Evolutionary conservation across 1,140 invertebrate species (phyloP).

Genomic region (Eupristina koningsbergeri): DNA sequence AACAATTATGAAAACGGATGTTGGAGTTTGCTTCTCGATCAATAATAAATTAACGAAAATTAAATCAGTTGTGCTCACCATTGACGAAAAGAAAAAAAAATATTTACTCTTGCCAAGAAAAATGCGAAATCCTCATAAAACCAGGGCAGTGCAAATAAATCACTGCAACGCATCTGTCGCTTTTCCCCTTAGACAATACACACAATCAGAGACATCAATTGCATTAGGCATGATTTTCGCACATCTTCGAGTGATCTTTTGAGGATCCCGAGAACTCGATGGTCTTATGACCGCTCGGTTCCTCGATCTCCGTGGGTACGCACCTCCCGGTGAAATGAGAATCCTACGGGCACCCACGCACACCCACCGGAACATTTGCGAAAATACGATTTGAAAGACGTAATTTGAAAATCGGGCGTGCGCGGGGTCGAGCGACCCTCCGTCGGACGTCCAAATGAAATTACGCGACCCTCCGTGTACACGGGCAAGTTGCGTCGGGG

Average conservation of each 20-base stretch:
- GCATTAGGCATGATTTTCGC: neutral
- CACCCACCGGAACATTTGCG: constrained; percentile 49
- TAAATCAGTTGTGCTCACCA: neutral
- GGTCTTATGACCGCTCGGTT: neutral
- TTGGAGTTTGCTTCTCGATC: neutral
- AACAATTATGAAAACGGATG: neutral
- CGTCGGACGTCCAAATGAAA: constrained; percentile 74
- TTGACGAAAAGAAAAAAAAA: neutral
- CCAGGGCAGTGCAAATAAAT: neutral
- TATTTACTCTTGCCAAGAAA: neutral
- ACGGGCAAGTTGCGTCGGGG: neutral
- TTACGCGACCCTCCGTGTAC: constrained; percentile 69
- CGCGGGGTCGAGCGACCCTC: constrained; percentile 69
- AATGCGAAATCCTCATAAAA: neutral
- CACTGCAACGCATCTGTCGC: neutral
- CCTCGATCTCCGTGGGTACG: neutral
- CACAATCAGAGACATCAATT: neutral
- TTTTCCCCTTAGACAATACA: neutral
- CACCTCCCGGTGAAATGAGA: neutral
- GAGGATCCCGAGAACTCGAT: neutral
- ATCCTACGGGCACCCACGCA: too few species aligned
- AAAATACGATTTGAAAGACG: constrained; percentile 71
- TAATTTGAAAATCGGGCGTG: constrained; percentile 73
- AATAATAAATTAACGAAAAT: neutral
- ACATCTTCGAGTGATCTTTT: neutral